Evolutionary conservation across 2,888 invertebrate genomes (phyloP), one percentile per base, ranked within the genome.

Genomic region (Temnothorax rugatulus): DNA sequence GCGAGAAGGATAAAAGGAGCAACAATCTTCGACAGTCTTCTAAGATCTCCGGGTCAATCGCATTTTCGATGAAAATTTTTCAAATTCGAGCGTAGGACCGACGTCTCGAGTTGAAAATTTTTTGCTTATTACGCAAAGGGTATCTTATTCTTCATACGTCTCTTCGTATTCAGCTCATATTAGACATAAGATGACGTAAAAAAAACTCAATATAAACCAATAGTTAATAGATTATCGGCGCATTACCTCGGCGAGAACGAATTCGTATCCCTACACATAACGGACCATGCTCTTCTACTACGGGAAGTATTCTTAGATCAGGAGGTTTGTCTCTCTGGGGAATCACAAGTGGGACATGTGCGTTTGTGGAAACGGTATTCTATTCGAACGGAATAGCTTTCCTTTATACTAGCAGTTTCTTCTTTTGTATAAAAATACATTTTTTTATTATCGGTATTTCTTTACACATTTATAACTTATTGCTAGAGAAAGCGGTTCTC

Each of bases 331-430:
- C 11, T 44, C 13, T 77, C 9, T 34, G 1, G 8, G 44, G 21
- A 71, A 66, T 11, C 11, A 59, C 21, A 9, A n/a, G 21, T 18
- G 69, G 34, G 18, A 69, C 34, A 47, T 71, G 25, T 79, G 47
- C 59, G 47, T 79, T 79, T 71, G 34, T 71, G 79, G 71, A 79
- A 79, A 47, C 21, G 71, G 69, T 13, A 9, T 79, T 25, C 8
- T 71, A 34, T 66, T 54, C n/a, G 25, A n/a, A 15, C 25, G 38
- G 29, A 15, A 15, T 47, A 47, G 4, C 8, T 29, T 57, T 57
- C 15, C 13, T 68, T 29, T 29, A 29, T 21, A 68, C 2, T 13
- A 69, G 5, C 18, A 52, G 1, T 18, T 34, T 21, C 13, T 63
- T 66, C 44, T 69, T 79, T 79, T 59, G 8, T 54, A 68, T 5